Base-by-base conservation (phyloP, 1,140 invertebrate species). In the Forficula auricularia region DNA sequence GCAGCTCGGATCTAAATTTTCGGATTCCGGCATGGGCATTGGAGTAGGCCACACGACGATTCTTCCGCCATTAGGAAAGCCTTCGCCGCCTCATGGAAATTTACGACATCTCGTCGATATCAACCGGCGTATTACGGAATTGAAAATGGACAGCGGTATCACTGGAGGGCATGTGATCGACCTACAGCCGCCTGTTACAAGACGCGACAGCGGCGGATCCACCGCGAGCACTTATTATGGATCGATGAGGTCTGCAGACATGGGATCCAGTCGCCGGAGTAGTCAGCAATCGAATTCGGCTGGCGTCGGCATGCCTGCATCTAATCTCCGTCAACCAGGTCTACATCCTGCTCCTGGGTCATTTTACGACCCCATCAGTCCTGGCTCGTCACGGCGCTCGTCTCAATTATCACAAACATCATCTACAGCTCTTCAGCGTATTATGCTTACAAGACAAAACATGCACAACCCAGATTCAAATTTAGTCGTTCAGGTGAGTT, bases 351-450 rank as follows among this genome's bases (percentile, higher is more conserved):
- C 50, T 31, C 46, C 39, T 20, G 62, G 63, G 18, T 68, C 69
- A n/a, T 79, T 80, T 19, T 95, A 91, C 54, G 90, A 95, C 65
- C 89, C 79, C 4, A 87, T 89, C 48, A 89, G 86, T 33, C 74
- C 82, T 30, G 86, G 84, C 18, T 88, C 79, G 50, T 82, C 79
- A 16, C 64, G 82, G 52, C 68, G 80, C 52, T 84, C 80, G 48
- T 83, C 79, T 65, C 72, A 76, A 63, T 65, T 56, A 61, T 73
- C 55, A 48, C 60, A 54, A 58, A 45, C 54, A 57, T 40, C 58
- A 57, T 47, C 51, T 53, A 43, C 59, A 47, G 33, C 61, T 45
- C 61, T 62, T 0, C 65, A 62, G 19, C 66, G 66, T 13, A 59
- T 77, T 42, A 66, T 59, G 8, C 57, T 13, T 27, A 1, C 31